A percentile compares a stretch with the other conserved stretches of the same genome.
phyloP scores from a whole-genome alignment of 2,113 vertebrate species.

The Cephalopholis sonnerati region DNA sequence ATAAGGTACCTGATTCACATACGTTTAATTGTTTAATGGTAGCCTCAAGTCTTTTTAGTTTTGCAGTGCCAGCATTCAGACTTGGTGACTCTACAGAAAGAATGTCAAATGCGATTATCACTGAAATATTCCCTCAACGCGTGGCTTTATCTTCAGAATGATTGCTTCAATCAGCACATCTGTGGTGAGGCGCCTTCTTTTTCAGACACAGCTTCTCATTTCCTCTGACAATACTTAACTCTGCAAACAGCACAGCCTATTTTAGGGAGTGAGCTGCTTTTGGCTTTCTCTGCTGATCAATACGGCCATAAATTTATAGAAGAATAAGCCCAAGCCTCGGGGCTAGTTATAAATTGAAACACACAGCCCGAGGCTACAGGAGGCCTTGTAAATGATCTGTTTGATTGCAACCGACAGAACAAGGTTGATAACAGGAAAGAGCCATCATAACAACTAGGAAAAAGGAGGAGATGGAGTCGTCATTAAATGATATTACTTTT shows the following conservation, averaged over 20 bases:
- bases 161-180: constrained; percentile 69
- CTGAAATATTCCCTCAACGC: constrained; percentile 60
- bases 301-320: constrained; percentile 65
- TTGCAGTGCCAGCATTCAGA: constrained; percentile 54
- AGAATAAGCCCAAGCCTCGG: constrained; percentile 52
- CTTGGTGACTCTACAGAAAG: constrained; percentile 72
- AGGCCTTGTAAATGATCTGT: constrained; percentile 71
- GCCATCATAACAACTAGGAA: constrained; percentile 54
- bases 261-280: constrained; percentile 54
- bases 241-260: constrained; percentile 63
- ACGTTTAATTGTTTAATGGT: constrained; percentile 1
- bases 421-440: constrained; percentile 69
- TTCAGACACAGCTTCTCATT: constrained; percentile 62
- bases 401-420: constrained; percentile 64
- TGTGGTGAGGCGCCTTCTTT: constrained; percentile 48
- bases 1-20: constrained; percentile 19
- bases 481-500: constrained; percentile 58
- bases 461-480: constrained; percentile 34
- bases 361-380: constrained; percentile 50
- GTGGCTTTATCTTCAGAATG: constrained; percentile 49
- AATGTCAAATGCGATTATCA: constrained; percentile 64
- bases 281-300: constrained; percentile 71
- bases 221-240: constrained; percentile 71
- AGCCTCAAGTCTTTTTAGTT: constrained; percentile 25
- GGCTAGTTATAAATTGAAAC: constrained; percentile 66